Evolutionary conservation across 1,140 invertebrate genomes (phyloP).

Genomic region (Zaprionus nigranus): DNA sequence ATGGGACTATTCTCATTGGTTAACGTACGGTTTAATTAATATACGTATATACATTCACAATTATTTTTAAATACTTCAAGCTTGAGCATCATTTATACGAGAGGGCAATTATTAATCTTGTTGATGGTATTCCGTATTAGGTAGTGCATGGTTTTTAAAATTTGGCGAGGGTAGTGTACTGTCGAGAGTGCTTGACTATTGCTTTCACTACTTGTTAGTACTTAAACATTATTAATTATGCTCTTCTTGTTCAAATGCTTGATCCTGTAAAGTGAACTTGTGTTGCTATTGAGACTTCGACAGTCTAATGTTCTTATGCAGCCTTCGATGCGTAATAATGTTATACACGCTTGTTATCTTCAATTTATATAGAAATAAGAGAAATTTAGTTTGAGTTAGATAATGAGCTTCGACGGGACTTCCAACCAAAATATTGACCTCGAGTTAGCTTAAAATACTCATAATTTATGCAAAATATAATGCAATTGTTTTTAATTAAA

Average conservation of each 20-base stretch:
- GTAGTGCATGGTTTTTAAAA: neutral
- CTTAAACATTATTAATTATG: constrained; percentile 20
- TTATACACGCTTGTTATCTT: neutral
- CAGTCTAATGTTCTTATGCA: constrained; percentile 22
- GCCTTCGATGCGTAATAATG: neutral
- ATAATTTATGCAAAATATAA: neutral
- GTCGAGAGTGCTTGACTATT: neutral
- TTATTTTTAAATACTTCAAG: neutral
- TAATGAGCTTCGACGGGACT: too few relatives aligned
- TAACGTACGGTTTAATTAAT: neutral
- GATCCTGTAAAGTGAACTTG: constrained; percentile 59
- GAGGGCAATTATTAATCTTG: neutral
- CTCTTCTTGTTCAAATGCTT: constrained; percentile 26
- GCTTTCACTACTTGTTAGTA: constrained; percentile 9
- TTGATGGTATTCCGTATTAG: neutral
- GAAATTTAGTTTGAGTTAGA: too few relatives aligned
- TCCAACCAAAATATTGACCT: too few relatives aligned
- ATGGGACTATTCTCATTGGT: neutral
- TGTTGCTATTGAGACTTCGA: constrained; percentile 55
- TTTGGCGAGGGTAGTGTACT: neutral
- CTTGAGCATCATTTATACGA: neutral
- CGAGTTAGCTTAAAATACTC: too few relatives aligned
- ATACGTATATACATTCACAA: neutral
- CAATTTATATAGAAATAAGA: neutral
- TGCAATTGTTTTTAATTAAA: neutral